Percentiles rank a stretch among this genome's conserved stretches.
Evolutionary conservation across 2,113 vertebrate genomes (phyloP).

Genomic region (Numenius arquata): DNA sequence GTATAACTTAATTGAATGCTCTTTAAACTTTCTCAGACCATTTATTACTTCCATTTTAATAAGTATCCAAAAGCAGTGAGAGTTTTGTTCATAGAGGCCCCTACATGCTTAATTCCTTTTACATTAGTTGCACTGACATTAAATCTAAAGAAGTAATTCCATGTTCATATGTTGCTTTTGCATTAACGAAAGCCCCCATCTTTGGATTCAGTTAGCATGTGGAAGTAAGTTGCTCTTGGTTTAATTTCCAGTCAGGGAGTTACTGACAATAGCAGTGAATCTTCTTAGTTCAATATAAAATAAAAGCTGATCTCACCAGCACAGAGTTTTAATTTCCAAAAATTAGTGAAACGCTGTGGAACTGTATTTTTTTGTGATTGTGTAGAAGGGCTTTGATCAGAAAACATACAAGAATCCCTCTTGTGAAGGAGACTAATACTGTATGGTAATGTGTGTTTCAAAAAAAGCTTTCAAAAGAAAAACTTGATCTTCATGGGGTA

Average conservation of each 20-base stretch:
- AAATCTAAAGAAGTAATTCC: background rate
- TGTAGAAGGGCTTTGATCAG: background rate
- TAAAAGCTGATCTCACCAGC: background rate
- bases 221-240: background rate
- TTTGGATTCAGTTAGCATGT: background rate
- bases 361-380: background rate
- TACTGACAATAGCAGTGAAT: background rate
- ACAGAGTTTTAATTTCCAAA: background rate
- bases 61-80: background rate
- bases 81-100: background rate
- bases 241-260: background rate
- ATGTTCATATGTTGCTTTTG: background rate
- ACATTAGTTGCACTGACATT: rapidly evolving
- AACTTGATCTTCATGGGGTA: background rate
- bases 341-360: background rate
- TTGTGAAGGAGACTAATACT: background rate
- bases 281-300: background rate
- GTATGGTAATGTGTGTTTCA: background rate
- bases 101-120: background rate
- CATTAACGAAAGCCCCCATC: background rate
- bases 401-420: background rate
- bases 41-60: background rate
- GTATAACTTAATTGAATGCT: background rate
- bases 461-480: constrained; percentile 5
- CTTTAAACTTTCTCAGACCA: background rate